Conservation (phyloP, 2,797 vertebrate genomes). For the Carapus acus region DNA sequence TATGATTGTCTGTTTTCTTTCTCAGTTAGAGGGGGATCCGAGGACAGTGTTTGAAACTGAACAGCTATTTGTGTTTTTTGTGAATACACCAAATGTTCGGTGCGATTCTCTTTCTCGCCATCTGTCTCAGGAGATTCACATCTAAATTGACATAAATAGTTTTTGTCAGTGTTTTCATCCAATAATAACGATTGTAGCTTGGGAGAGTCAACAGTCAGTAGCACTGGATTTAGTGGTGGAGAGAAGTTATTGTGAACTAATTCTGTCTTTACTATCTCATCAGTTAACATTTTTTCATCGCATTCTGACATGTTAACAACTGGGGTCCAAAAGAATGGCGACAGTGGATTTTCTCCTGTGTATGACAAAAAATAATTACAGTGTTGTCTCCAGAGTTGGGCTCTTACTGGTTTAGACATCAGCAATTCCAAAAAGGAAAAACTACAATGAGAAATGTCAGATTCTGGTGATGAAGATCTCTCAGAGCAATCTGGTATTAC, state of each 20-base stretch:
- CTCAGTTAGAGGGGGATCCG: not conserved
- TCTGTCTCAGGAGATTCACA: not conserved
- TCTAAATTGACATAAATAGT: not conserved
- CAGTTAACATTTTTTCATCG: not conserved
- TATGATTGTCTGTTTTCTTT: slow-evolving; percentile 14
- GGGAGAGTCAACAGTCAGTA: slow-evolving; percentile 1
- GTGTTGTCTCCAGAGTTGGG: slow-evolving; percentile 52
- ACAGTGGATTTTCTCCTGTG: slow-evolving; percentile 30
- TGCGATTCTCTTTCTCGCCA: slow-evolving; percentile 1
- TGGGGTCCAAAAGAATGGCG: not conserved
- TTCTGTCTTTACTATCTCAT: slow-evolving; percentile 1
- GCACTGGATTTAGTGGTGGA: not conserved
- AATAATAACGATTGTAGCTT: not conserved
- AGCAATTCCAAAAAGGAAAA: slow-evolving; percentile 67
- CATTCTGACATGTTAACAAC: not conserved
- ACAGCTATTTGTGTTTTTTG: slow-evolving; percentile 2
- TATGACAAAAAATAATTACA: slow-evolving; percentile 65
- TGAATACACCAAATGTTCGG: not conserved
- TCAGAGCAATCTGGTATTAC: slow-evolving; percentile 21
- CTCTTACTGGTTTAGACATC: slow-evolving; percentile 50
- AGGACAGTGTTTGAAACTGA: not conserved
- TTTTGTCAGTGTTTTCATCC: slow-evolving; percentile 3
- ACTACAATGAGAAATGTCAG: slow-evolving; percentile 60
- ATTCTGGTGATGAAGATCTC: slow-evolving; percentile 55
- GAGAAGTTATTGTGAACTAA: too few species aligned